phyloP scores from a whole-genome alignment of 1,140 invertebrate genomes.

The Drosophila hydei region DNA sequence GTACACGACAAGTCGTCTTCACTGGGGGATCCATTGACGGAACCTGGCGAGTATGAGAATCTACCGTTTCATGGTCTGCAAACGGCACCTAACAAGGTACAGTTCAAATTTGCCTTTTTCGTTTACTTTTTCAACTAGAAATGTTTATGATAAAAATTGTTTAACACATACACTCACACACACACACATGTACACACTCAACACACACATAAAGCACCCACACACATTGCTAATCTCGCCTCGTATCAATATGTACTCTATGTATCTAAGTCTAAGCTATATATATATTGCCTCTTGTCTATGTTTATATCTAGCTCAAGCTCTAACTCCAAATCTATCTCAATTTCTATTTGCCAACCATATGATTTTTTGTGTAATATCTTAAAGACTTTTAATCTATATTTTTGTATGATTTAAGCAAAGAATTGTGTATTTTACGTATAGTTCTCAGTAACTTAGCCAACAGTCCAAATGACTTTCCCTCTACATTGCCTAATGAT shows the following conservation, averaged over 20 bases:
- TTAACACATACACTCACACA: conserved; percentile 22
- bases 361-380: conserved; percentile 10
- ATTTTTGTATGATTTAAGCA: conserved; percentile 30
- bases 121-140: conserved; percentile 9
- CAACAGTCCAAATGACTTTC: conserved; percentile 20
- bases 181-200: conserved; percentile 6
- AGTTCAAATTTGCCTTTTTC: conserved; percentile 33
- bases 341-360: background rate
- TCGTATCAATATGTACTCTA: conserved; percentile 24
- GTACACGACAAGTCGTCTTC: conserved; percentile 84
- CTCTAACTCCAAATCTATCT: background rate
- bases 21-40: conserved; percentile 84
- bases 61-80: conserved; percentile 96
- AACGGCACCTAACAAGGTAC: conserved; percentile 95
- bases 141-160: conserved; percentile 19
- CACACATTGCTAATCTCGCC: conserved; percentile 42
- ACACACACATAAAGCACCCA: conserved; percentile 5
- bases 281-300: conserved; percentile 36
- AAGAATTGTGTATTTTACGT: conserved; percentile 22
- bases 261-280: conserved; percentile 29
- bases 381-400: background rate
- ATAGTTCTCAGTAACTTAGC: conserved; percentile 25
- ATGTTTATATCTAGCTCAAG: conserved; percentile 36
- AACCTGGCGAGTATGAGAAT: conserved; percentile 94
- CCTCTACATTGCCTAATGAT: conserved; percentile 40